Evolutionary conservation across 2,888 invertebrate genomes (phyloP).

Genomic region (Drosophila kuntzei): DNA sequence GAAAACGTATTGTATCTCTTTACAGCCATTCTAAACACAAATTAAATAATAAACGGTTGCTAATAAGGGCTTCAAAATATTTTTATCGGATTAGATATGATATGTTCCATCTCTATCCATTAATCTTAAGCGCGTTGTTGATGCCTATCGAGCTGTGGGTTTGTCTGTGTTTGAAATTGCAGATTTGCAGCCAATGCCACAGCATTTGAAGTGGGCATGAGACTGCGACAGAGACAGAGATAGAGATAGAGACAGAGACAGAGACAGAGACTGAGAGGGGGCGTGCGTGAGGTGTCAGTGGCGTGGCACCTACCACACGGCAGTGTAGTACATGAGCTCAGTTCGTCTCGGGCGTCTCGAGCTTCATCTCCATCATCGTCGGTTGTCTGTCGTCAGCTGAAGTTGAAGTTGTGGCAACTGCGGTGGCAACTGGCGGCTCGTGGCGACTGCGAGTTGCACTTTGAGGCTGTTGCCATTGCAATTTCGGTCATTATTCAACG

Average conservation of each 20-base stretch:
- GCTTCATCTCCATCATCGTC: slow-evolving; percentile 46
- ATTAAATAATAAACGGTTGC: too few species aligned
- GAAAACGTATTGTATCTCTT: too few species aligned
- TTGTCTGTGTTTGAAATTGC: slow-evolving; percentile 43
- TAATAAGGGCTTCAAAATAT: too few species aligned
- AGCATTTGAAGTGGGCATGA: slow-evolving; percentile 9
- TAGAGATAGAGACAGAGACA: not conserved
- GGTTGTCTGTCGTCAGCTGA: slow-evolving; percentile 54
- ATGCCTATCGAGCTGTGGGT: slow-evolving; percentile 18
- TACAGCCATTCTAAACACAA: too few species aligned
- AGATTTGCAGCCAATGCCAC: slow-evolving; percentile 58
- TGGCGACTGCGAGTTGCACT: slow-evolving; percentile 37
- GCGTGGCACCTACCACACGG: slow-evolving; percentile 58
- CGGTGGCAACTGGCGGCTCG: slow-evolving; percentile 59
- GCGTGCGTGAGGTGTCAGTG: slow-evolving; percentile 72
- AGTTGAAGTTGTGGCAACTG: slow-evolving; percentile 55
- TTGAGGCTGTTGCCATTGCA: slow-evolving; percentile 59
- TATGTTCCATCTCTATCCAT: slow-evolving; percentile 11
- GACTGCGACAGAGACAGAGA: not conserved
- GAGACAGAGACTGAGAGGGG: slow-evolving; percentile 31
- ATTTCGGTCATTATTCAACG: slow-evolving; percentile 81
- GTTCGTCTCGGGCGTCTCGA: slow-evolving; percentile 34
- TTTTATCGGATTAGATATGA: too few species aligned
- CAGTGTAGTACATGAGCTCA: not conserved
- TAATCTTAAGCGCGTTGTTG: slow-evolving; percentile 28